A percentile compares a stretch with the other conserved stretches of the same genome.
phyloP scores from a whole-genome alignment of 23 tunicate species.

The Phallusia fumigata region DNA sequence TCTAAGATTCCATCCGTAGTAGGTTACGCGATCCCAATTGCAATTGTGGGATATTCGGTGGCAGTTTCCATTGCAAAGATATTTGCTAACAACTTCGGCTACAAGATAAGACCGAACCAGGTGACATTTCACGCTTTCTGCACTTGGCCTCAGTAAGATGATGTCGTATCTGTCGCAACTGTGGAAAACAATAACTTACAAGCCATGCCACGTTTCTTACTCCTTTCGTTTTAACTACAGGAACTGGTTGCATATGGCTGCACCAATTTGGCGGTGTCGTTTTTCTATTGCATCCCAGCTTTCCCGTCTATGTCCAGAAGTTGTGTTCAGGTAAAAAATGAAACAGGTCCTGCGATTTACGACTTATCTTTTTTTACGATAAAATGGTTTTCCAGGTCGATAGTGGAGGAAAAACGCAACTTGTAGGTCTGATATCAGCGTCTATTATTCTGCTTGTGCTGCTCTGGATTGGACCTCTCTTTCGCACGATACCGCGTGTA shows the following conservation, averaged over 20 bases:
- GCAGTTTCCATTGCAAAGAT: conserved; percentile 75
- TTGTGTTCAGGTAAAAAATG: conserved; percentile 82
- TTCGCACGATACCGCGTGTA: conserved; percentile 55
- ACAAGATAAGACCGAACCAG: conserved; percentile 61
- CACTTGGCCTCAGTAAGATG: background rate
- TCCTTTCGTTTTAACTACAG: conserved; percentile 8
- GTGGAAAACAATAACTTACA: too few species aligned
- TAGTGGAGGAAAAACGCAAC: conserved; percentile 82
- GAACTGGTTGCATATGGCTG: conserved; percentile 70
- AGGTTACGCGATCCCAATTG: conserved; percentile 64
- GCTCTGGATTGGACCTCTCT: conserved; percentile 52
- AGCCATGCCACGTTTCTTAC: too few species aligned
- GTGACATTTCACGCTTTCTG: background rate
- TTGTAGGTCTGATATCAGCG: conserved; percentile 63
- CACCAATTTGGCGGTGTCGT: conserved; percentile 50
- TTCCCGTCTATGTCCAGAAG: conserved; percentile 89
- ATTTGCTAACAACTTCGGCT: conserved; percentile 69
- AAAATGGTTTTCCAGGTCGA: conserved; percentile 44
- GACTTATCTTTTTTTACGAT: too few species aligned
- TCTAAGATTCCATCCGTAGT: conserved; percentile 37
- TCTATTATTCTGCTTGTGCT: conserved; percentile 46
- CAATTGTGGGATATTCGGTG: conserved; percentile 68
- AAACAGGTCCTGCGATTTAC: background rate
- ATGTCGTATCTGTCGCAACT: too few species aligned
- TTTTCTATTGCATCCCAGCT: conserved; percentile 64